These are phyloP conservation scores for Tachystola acroxantha DNA, from an alignment of 2,888 invertebrate species.

Conservation along the genomic window DNA sequence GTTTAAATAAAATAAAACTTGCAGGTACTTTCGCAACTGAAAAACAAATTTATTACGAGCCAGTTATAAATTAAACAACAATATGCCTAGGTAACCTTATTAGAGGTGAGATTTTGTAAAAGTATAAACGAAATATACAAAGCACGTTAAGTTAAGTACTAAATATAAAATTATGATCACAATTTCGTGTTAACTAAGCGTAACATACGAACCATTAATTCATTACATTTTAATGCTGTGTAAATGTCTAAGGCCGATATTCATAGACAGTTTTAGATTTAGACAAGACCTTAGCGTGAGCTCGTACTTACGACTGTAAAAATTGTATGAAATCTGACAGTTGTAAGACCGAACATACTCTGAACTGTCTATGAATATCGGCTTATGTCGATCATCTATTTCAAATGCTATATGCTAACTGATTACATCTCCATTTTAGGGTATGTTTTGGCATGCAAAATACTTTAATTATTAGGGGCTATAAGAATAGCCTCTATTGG, in stretches of 20 bases:
- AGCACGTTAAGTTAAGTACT: constrained; percentile 36
- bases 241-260: no score
- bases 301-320: no score
- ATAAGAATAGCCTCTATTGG: neutral
- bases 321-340: no score
- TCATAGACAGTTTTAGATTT: no score
- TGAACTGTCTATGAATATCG: no score
- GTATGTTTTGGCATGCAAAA: constrained; percentile 2
- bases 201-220: neutral
- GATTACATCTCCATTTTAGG: no score
- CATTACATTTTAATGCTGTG: neutral
- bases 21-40: constrained; percentile 39
- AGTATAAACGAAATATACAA: constrained; percentile 36
- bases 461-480: neutral
- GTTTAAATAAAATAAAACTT: constrained; percentile 15
- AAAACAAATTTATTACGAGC: constrained; percentile 54
- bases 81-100: constrained; percentile 12
- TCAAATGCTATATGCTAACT: no score
- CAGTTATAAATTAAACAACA: constrained; percentile 28
- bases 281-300: no score
- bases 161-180: neutral
- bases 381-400: no score
- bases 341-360: no score
- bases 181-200: neutral
- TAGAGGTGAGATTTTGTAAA: constrained; percentile 29